Base-by-base conservation (phyloP, 1,140 invertebrate genomes). In the Luehdorfia chinensis region DNA sequence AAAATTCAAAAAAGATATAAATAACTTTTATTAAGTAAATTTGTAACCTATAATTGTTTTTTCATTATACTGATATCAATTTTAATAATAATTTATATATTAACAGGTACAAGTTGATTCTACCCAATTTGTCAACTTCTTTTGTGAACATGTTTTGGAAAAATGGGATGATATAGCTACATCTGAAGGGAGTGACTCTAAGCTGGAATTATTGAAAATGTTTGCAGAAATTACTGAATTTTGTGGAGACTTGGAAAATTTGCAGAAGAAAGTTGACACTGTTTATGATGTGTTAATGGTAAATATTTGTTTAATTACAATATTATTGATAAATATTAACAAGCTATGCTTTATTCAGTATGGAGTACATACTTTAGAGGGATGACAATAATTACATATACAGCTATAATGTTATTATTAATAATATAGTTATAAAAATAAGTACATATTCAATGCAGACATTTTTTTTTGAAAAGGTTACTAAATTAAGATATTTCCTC, bases 91-190 rank as follows among this genome's bases (percentile, higher is more conserved):
- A n/a, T n/a, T n/a, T n/a, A n/a, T n/a, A n/a, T n/a, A 59, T 50
- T 73, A 90, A 90, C 86, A 97, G 95, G 90, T 93, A 49, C 95
- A 95, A 84, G 93, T 97, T 6, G 92, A 95, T 78, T 97, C 96
- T 0, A 94, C 93, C 15, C 91, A 91, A 61, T 98, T 97, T 87
- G 91, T 98, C 6, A 89, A 90, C 3, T 97, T 96, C 66, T 93
- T 97, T 66, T 96, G 95, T 87, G 91, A 95, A 30, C 90, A 96
- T 90, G 91, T 98, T 21, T 75, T 98, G 43, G 92, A 94, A 34
- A 84, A 88, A 41, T 91, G 90, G 88, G 84, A 89, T 57, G 84
- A 87, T 39, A 88, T 92, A 50, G 66, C 66, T 13, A 78, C 80
- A 9, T 84, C 81, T 44, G 88, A 90, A 19, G 91, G 91, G 23